Conservation (phyloP, 92 coral and sea anemone genomes). For the Umimayanthus kanabou region DNA sequence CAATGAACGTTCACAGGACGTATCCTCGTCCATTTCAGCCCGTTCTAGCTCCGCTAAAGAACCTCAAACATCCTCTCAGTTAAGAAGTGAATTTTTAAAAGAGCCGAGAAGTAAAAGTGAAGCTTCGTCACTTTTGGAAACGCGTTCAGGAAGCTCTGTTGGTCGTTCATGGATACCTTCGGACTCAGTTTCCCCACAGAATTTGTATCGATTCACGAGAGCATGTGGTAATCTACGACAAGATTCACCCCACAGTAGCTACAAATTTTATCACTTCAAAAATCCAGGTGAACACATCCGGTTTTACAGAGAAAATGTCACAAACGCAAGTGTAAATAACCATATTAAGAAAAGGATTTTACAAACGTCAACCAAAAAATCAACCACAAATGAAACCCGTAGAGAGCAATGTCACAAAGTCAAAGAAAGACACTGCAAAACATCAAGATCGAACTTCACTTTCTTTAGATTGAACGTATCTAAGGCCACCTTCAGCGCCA, state of each 20-base stretch:
- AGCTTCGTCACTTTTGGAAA: neutral
- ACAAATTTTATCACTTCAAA: conserved; percentile 71
- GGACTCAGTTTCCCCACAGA: conserved; percentile 25
- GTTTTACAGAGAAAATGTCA: conserved; percentile 74
- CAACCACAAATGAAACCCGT: conserved; percentile 10
- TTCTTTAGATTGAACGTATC: conserved; percentile 55
- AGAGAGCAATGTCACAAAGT: neutral
- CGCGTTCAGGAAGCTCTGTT: neutral
- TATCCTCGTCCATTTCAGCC: neutral
- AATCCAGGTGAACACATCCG: conserved; percentile 58
- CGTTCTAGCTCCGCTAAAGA: conserved; percentile 27
- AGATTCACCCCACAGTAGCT: conserved; percentile 53
- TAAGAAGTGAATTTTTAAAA: conserved; percentile 7
- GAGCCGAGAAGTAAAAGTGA: conserved; percentile 19
- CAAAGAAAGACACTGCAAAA: conserved; percentile 23
- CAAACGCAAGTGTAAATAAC: conserved; percentile 49
- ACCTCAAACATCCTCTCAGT: neutral
- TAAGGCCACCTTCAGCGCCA: conserved; percentile 1
- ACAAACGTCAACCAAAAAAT: conserved; percentile 19
- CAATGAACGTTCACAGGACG: conserved; percentile 10
- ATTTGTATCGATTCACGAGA: conserved; percentile 16
- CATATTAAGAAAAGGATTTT: conserved; percentile 55
- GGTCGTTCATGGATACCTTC: conserved; percentile 33
- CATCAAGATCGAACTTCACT: conserved; percentile 32
- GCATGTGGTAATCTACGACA: neutral